Evolutionary conservation across 2,888 invertebrate genomes (phyloP).

Genomic region (Chamaedrilus cognettii): DNA sequence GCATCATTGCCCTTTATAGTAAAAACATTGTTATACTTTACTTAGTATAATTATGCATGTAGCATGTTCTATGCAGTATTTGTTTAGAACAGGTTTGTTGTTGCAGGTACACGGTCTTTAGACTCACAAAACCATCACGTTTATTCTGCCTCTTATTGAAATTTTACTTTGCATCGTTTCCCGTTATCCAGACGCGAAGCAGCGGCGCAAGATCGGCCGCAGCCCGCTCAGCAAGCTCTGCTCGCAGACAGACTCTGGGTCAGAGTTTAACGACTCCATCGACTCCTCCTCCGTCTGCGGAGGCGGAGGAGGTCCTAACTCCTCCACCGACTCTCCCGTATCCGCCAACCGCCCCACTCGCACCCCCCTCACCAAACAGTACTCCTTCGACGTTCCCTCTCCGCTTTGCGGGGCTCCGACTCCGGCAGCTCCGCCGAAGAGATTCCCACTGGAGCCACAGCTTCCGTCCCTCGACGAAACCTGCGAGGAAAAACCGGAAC

Average conservation of each 20-base stretch:
- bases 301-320: neutral
- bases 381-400: neutral
- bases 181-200: neutral
- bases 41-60: too few species aligned
- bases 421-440: neutral
- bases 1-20: too few species aligned
- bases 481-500: neutral
- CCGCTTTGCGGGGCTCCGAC: neutral
- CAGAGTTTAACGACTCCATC: neutral
- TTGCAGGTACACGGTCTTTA: too few species aligned
- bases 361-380: slow-evolving; percentile 1
- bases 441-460: neutral
- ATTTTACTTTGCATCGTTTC: neutral
- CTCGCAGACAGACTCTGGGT: neutral
- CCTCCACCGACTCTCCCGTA: neutral
- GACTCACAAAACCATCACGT: too few species aligned
- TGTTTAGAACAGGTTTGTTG: too few species aligned
- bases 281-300: neutral
- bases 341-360: neutral
- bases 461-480: slow-evolving; percentile 7
- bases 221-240: slow-evolving; percentile 8
- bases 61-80: too few species aligned
- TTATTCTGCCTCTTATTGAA: too few species aligned
- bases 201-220: neutral
- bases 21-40: too few species aligned